These are phyloP conservation scores for Sebastes dallii DNA, from an alignment of 2,797 vertebrate genomes.

Conservation along the genomic window DNA sequence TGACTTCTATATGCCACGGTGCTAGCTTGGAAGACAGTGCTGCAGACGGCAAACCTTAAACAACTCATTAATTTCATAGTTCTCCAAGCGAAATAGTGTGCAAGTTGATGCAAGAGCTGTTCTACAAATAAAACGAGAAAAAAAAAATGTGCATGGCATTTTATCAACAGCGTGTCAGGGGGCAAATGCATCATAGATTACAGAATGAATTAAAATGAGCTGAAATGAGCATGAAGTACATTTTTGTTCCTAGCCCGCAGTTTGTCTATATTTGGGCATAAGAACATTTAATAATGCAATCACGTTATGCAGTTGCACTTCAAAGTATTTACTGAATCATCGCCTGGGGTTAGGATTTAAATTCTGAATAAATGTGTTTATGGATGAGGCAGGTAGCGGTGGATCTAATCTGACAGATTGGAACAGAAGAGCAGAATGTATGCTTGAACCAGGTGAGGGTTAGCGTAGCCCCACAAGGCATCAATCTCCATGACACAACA, in stretches of 20 bases:
- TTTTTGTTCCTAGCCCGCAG: slow-evolving; percentile 76
- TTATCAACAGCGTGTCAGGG: slow-evolving; percentile 69
- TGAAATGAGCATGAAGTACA: slow-evolving; percentile 74
- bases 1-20: not conserved
- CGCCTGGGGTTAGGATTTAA: slow-evolving; percentile 75
- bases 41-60: slow-evolving; percentile 15
- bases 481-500: slow-evolving; percentile 69
- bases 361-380: slow-evolving; percentile 79
- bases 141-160: slow-evolving; percentile 49
- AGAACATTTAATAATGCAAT: slow-evolving; percentile 76
- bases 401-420: slow-evolving; percentile 78
- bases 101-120: slow-evolving; percentile 48
- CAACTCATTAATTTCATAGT: slow-evolving; percentile 45
- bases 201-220: slow-evolving; percentile 71
- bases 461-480: slow-evolving; percentile 69
- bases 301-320: slow-evolving; percentile 78
- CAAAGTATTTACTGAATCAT: slow-evolving; percentile 80
- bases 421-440: slow-evolving; percentile 71
- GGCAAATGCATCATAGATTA: slow-evolving; percentile 65
- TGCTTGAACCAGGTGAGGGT: slow-evolving; percentile 77
- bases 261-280: slow-evolving; percentile 77
- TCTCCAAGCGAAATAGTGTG: slow-evolving; percentile 35
- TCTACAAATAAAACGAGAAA: slow-evolving; percentile 34
- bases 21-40: slow-evolving; percentile 1
- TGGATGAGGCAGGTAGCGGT: slow-evolving; percentile 74